These are phyloP conservation scores for Ctenosaura bakeri DNA, from an alignment of 2,797 vertebrate genomes.

Conservation along the genomic window DNA sequence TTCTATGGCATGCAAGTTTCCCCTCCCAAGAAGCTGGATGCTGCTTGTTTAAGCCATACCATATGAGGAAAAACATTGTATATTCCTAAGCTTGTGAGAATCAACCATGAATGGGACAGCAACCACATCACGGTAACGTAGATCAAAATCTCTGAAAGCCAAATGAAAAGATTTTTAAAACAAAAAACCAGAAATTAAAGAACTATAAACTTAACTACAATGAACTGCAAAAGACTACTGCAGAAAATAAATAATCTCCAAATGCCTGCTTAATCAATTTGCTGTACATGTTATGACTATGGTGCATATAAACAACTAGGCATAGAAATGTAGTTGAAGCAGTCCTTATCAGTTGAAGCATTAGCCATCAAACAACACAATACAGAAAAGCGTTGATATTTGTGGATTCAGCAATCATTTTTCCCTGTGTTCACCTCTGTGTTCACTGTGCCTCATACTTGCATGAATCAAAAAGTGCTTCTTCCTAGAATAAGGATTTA, in stretches of 20 bases:
- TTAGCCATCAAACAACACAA: neutral
- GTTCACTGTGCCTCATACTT: neutral
- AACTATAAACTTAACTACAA: neutral
- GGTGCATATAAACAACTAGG: constrained; percentile 4
- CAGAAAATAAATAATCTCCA: constrained; percentile 55
- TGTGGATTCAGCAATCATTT: neutral
- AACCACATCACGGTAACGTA: neutral
- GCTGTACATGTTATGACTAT: constrained; percentile 40
- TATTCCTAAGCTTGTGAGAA: neutral
- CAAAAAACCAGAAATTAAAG: neutral
- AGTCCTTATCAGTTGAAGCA: constrained; percentile 24
- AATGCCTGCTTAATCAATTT: constrained; percentile 7
- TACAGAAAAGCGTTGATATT: neutral
- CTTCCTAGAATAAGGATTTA: neutral
- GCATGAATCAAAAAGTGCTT: neutral
- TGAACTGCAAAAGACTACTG: neutral
- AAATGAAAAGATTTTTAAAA: neutral
- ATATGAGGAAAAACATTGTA: neutral
- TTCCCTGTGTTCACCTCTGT: neutral
- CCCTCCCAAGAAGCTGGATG: neutral
- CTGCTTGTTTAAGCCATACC: no score
- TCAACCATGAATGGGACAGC: neutral
- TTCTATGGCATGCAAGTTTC: no score
- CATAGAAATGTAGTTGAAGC: neutral
- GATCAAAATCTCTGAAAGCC: neutral